Base-by-base conservation (phyloP, 2,797 vertebrate genomes). In the Danio aesculapii region DNA sequence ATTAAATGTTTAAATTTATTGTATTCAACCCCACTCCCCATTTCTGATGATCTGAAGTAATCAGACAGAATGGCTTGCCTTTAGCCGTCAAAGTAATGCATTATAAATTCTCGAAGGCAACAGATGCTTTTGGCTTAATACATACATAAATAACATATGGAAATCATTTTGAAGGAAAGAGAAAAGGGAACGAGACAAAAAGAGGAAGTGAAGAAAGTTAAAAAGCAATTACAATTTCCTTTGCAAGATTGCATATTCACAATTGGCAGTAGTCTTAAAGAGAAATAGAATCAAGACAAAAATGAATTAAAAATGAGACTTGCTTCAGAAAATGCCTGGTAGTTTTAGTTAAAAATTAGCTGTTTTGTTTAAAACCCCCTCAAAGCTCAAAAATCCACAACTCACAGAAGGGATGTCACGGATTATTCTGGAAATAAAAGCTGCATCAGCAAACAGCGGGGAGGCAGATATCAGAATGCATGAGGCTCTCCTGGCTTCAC, bases 401-500 rank as follows among this genome's bases (percentile, higher is more conserved):
- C 91, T 89, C 90, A 92, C 79, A 86, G 86, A 89, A 86, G 88
- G 81, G 86, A 87, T 88, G 88, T 90, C 88, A 88, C 43, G 59
- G 87, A 90, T 89, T 90, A 82, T 87, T 89, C 83, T 63, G 19
- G 10, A 86, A 83, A 83, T 87, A 91, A 91, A 90, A 63, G 90
- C 92, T 91, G 89, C 86, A 87, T 94, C 91, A 93, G 93, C 92
- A 92, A 90, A 91, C 87, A 85, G 81, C 87, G 88, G 83, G 89
- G 87, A 88, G 81, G 81, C 85, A 87, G 85, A 88, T 87, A 88
- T 88, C 83, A 82, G 80, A 84, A 88, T 87, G 89, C 89, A 88
- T 86, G 81, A 64, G 50, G 19, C 75, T 75, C 58, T 75, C 64
- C 50, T 73, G 21, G 73, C 75, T 88, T 77, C 87, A 91, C 90